Evolutionary conservation across 2,888 invertebrate genomes (phyloP).

Genomic region (Toxonevra muliebris): DNA sequence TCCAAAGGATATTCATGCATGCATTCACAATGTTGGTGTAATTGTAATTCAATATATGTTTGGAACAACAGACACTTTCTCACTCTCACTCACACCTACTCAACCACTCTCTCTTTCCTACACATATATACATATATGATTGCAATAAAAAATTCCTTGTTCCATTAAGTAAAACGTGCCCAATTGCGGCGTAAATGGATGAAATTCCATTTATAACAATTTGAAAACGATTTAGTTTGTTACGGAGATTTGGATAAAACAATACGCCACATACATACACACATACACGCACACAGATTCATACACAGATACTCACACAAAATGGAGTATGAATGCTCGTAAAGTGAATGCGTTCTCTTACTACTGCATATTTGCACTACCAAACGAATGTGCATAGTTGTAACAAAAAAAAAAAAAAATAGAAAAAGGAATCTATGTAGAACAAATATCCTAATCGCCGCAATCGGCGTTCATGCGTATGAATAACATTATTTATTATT

Average conservation of each 20-base stretch:
- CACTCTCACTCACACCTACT: no score
- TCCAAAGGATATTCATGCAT: no score
- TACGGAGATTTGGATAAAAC: no score
- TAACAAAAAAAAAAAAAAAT: not conserved
- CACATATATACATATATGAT: not conserved
- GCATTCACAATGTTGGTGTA: no score
- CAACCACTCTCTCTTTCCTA: no score
- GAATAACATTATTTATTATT: conserved; percentile 42
- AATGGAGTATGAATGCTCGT: no score
- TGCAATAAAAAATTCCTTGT: not conserved
- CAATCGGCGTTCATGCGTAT: conserved; percentile 40
- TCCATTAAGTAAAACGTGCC: conserved; percentile 8
- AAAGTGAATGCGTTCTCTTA: no score
- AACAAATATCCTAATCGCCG: conserved; percentile 36
- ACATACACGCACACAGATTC: no score
- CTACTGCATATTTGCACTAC: not conserved
- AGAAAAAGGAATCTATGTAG: not conserved
- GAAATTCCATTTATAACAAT: conserved; percentile 14
- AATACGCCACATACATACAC: no score
- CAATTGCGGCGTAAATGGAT: not conserved
- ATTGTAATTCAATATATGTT: no score
- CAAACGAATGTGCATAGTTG: not conserved
- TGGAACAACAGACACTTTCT: no score
- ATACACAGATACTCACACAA: no score
- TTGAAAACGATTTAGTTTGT: conserved; percentile 4